These are phyloP conservation scores for Apteryx owenii DNA, from an alignment of 2,113 vertebrate species.

Conservation along the genomic window DNA sequence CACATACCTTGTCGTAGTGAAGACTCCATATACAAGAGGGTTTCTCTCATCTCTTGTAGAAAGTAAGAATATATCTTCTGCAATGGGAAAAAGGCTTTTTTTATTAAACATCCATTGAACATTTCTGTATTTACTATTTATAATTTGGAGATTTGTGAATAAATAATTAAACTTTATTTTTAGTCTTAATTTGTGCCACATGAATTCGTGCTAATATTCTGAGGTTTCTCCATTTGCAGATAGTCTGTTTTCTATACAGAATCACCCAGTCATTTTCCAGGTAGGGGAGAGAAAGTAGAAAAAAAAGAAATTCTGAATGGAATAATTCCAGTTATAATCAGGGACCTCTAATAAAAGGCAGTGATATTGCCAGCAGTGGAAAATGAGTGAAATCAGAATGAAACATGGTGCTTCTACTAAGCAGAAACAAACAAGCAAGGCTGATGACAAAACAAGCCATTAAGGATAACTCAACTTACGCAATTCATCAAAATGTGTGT, in stretches of 20 bases:
- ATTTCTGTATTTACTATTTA: background rate
- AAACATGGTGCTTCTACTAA: background rate
- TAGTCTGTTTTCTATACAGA: background rate
- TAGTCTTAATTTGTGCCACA: background rate
- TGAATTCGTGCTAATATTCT: background rate
- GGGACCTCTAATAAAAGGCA: background rate
- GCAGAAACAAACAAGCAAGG: background rate
- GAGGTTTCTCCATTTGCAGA: background rate
- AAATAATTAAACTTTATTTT: background rate
- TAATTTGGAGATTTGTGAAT: background rate
- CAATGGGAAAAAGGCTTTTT: constrained; percentile 47
- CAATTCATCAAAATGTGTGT: constrained; percentile 96
- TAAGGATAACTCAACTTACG: constrained; percentile 83
- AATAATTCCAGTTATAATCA: background rate
- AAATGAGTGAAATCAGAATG: background rate
- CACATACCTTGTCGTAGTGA: constrained; percentile 94
- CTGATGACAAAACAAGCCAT: background rate
- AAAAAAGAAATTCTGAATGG: background rate
- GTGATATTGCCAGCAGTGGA: background rate
- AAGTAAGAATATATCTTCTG: constrained; percentile 95
- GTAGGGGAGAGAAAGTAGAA: background rate
- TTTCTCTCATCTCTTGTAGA: constrained; percentile 93
- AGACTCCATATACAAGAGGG: constrained; percentile 92
- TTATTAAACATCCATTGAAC: background rate
- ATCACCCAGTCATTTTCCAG: background rate